Evolutionary conservation across 1,140 invertebrate species (phyloP).

Genomic region (Penaeus chinensis): DNA sequence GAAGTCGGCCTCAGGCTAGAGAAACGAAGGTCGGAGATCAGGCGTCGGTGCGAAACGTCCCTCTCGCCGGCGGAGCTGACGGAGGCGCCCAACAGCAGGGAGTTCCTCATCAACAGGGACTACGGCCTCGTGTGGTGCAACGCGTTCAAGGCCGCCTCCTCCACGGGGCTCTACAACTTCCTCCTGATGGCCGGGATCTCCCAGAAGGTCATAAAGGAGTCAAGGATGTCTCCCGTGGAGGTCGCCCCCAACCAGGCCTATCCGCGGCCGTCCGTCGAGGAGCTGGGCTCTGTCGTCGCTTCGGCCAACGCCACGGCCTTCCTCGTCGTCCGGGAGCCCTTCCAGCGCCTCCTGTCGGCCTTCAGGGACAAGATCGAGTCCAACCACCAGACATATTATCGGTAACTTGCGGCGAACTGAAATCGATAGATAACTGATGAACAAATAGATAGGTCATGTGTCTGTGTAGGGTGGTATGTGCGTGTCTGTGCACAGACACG

Average conservation of each 20-base stretch:
- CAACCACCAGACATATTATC: constrained; percentile 23
- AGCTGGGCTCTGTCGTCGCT: constrained; percentile 62
- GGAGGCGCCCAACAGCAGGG: constrained; percentile 67
- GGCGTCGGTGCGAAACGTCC: not conserved
- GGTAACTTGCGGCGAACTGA: no score
- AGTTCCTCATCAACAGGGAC: constrained; percentile 82
- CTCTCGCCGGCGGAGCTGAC: not conserved
- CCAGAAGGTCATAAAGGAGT: constrained; percentile 65
- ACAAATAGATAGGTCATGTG: no score
- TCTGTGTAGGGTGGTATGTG: no score
- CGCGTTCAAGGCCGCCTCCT: constrained; percentile 86
- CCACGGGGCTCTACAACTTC: constrained; percentile 87
- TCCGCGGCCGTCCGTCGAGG: constrained; percentile 6
- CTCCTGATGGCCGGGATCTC: constrained; percentile 71
- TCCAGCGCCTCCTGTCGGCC: constrained; percentile 71
- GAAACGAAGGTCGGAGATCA: not conserved
- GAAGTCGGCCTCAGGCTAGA: not conserved
- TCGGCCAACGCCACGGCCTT: constrained; percentile 62
- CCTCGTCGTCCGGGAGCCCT: constrained; percentile 71
- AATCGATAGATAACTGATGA: no score
- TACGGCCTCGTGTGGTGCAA: constrained; percentile 87
- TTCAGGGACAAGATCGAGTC: constrained; percentile 72
- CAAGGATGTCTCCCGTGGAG: not conserved
- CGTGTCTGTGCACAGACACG: no score
- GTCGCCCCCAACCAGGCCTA: not conserved